phyloP scores from a whole-genome alignment of 30 jellyfish, hydroid and myxozoan species.

The Aurelia sp. region DNA sequence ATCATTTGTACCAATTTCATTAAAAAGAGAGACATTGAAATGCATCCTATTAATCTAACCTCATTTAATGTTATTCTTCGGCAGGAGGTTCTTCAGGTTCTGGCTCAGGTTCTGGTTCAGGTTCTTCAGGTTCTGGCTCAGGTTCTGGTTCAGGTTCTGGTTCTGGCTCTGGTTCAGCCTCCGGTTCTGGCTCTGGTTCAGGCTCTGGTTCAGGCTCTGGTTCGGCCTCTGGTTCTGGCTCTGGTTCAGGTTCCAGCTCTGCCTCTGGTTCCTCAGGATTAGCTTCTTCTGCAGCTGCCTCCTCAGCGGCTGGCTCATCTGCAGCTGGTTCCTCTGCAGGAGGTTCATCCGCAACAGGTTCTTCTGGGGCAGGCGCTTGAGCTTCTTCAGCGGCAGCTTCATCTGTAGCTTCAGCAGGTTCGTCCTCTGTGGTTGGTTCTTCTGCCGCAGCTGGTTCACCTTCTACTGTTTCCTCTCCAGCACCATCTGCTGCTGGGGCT shows the following conservation, averaged over 20 bases:
- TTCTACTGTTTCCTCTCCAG: conserved; percentile 12
- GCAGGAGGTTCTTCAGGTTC: conserved; percentile 8
- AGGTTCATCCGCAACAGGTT: conserved; percentile 45
- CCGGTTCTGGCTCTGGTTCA: conserved; percentile 30
- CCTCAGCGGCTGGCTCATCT: conserved; percentile 57
- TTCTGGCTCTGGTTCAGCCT: conserved; percentile 22
- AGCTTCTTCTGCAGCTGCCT: conserved; percentile 48
- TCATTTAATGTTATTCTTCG: conserved; percentile 3
- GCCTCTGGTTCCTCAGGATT: conserved; percentile 29
- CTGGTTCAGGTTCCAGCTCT: conserved; percentile 47
- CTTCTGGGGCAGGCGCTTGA: conserved; percentile 42
- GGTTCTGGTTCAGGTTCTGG: conserved; percentile 40
- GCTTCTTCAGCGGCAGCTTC: conserved; percentile 42
- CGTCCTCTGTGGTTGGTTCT: conserved; percentile 33
- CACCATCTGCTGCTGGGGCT: conserved; percentile 13
- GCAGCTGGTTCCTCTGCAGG: conserved; percentile 55
- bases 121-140: conserved; percentile 35
- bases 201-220: conserved; percentile 46
- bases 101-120: conserved; percentile 48
- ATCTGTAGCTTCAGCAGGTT: conserved; percentile 26
- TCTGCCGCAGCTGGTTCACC: conserved; percentile 24
- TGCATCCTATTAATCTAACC: background rate
- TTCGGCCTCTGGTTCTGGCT: conserved; percentile 36
- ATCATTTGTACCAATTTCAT: too few species aligned
- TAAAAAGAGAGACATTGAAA: too few species aligned